These are phyloP conservation scores for Hydroisotoma schaefferi DNA, from an alignment of 2,888 invertebrate species.

Conservation along the genomic window DNA sequence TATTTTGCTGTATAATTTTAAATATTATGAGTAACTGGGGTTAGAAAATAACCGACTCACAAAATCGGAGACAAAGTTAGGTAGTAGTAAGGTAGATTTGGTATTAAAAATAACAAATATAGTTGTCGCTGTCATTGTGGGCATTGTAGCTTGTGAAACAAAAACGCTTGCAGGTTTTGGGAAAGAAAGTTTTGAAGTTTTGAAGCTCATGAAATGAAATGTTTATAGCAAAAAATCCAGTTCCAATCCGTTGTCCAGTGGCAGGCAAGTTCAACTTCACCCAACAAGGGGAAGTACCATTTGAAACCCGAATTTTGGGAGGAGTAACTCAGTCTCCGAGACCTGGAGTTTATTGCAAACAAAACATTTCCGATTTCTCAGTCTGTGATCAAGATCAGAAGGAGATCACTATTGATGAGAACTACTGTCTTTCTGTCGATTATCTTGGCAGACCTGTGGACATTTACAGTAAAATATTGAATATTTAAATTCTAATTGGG, in stretches of 20 bases:
- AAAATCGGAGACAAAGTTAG: too few relatives aligned
- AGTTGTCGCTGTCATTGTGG: too few relatives aligned
- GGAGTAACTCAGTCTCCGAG: slow-evolving; percentile 92
- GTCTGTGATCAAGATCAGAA: slow-evolving; percentile 95
- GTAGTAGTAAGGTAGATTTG: too few relatives aligned
- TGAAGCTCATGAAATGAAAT: not conserved
- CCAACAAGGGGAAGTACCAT: slow-evolving; percentile 83
- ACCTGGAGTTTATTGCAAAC: slow-evolving; percentile 85
- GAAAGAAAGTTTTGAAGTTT: not conserved
- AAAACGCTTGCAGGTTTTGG: too few relatives aligned
- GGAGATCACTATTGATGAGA: slow-evolving; percentile 89
- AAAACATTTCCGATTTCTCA: slow-evolving; percentile 91
- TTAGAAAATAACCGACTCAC: too few relatives aligned
- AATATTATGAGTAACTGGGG: too few relatives aligned
- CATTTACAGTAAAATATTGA: slow-evolving; percentile 76
- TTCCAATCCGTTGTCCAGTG: slow-evolving; percentile 89
- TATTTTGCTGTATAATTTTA: too few relatives aligned
- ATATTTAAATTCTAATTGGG: slow-evolving; percentile 3
- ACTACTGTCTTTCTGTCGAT: slow-evolving; percentile 94
- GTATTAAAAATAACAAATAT: too few relatives aligned
- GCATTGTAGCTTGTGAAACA: too few relatives aligned
- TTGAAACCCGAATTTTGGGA: slow-evolving; percentile 90
- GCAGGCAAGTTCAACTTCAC: slow-evolving; percentile 95
- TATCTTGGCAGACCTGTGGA: slow-evolving; percentile 90
- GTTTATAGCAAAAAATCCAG: slow-evolving; percentile 71